Evolutionary conservation across 2,113 vertebrate genomes (phyloP).

Genomic region (Labeo rohita): DNA sequence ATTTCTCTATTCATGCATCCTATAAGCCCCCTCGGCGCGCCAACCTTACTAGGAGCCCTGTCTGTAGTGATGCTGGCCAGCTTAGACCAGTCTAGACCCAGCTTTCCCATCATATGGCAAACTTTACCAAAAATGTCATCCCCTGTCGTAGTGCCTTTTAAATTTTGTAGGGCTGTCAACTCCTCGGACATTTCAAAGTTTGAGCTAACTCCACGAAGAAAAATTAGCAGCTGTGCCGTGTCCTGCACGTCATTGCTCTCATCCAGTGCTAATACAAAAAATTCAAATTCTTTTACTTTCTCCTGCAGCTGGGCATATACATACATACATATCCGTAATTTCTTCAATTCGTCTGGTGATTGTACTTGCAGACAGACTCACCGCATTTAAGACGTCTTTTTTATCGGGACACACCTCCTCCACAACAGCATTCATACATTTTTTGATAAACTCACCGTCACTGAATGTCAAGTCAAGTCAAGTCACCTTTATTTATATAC

Average conservation of each 20-base stretch:
- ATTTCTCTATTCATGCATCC: background rate
- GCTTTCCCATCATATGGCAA: background rate
- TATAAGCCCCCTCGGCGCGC: conserved; percentile 5
- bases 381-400: conserved; percentile 32
- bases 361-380: conserved; percentile 28
- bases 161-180: conserved; percentile 51
- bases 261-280: conserved; percentile 56
- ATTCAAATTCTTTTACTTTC: conserved; percentile 28
- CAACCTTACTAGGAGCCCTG: background rate
- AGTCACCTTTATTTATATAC: no score
- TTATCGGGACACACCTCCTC: conserved; percentile 31
- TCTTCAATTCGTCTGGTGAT: conserved; percentile 15
- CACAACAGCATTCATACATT: conserved; percentile 16
- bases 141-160: conserved; percentile 30
- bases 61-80: conserved; percentile 18
- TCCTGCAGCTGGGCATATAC: conserved; percentile 22
- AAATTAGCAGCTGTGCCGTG: conserved; percentile 56
- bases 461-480: no score
- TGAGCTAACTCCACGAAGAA: conserved; percentile 41
- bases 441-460: conserved; percentile 29
- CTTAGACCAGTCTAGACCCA: conserved; percentile 42
- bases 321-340: conserved; percentile 13
- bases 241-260: conserved; percentile 53
- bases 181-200: conserved; percentile 32
- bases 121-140: background rate